Conservation (phyloP, 2,797 vertebrate species). For the Cossypha niveicapilla region DNA sequence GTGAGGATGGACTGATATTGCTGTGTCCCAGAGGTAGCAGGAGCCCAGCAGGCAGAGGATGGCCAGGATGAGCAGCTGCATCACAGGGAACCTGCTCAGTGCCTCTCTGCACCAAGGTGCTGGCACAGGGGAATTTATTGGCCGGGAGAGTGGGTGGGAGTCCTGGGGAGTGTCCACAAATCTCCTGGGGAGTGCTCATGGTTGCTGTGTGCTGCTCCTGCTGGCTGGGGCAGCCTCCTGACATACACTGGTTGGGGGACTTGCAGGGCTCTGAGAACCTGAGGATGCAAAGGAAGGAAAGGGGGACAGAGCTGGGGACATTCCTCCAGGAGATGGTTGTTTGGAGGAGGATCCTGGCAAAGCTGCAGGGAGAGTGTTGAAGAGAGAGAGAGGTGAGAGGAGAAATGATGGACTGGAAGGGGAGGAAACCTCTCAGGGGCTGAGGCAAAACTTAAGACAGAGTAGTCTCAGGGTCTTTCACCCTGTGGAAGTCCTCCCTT, state of each 20-base stretch:
- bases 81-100: rapidly evolving
- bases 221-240: not conserved
- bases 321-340: not conserved
- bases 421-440: not conserved
- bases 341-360: not conserved
- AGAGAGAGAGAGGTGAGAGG: not conserved
- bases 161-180: not conserved
- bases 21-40: not conserved
- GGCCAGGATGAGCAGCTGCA: not conserved
- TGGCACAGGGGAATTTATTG: not conserved
- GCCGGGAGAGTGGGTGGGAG: not conserved
- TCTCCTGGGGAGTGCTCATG: rapidly evolving
- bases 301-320: not conserved
- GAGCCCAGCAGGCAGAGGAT: not conserved
- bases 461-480: not conserved
- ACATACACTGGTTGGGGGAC: rapidly evolving
- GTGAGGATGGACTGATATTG: rapidly evolving
- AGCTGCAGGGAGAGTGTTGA: not conserved
- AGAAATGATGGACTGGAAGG: not conserved
- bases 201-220: not conserved
- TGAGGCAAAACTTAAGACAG: not conserved
- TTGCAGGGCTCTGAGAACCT: not conserved
- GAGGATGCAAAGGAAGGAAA: not conserved
- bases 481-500: not conserved
- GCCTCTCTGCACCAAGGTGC: rapidly evolving